phyloP scores from a whole-genome alignment of 1,140 invertebrate species.

The Halyomorpha halys region DNA sequence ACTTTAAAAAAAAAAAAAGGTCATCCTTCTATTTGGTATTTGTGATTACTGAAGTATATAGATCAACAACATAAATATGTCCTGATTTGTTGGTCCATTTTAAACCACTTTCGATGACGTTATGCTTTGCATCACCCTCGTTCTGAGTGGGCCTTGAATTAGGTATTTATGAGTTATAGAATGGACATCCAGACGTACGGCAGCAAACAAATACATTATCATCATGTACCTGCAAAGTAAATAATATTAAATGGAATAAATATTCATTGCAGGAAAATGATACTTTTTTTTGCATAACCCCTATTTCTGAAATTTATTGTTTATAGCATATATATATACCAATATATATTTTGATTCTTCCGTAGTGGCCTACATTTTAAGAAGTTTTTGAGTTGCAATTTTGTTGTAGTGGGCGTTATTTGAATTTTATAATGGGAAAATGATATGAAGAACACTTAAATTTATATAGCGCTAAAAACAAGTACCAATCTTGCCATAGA shows the following conservation, averaged over 20 bases:
- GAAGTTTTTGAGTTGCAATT: too few species aligned
- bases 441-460: too few species aligned
- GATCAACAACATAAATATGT: conserved; percentile 12
- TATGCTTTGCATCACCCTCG: conserved; percentile 21
- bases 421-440: too few species aligned
- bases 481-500: too few species aligned
- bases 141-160: conserved; percentile 27
- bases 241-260: not conserved
- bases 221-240: conserved; percentile 18
- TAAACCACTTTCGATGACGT: conserved; percentile 11
- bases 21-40: conserved; percentile 15
- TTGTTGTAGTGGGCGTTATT: too few species aligned
- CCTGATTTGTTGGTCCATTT: conserved; percentile 16
- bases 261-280: not conserved
- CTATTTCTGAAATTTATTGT: too few species aligned
- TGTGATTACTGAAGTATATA: conserved; percentile 12
- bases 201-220: conserved; percentile 21
- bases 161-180: conserved; percentile 28
- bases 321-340: too few species aligned
- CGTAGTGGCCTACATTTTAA: too few species aligned
- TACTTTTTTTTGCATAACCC: not conserved
- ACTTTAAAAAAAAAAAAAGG: too few species aligned
- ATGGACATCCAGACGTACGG: conserved; percentile 22
- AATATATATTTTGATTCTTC: too few species aligned
- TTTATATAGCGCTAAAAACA: too few species aligned